These are phyloP conservation scores for Lepeophtheirus salmonis DNA, from an alignment of 1,140 invertebrate genomes.

Conservation along the genomic window DNA sequence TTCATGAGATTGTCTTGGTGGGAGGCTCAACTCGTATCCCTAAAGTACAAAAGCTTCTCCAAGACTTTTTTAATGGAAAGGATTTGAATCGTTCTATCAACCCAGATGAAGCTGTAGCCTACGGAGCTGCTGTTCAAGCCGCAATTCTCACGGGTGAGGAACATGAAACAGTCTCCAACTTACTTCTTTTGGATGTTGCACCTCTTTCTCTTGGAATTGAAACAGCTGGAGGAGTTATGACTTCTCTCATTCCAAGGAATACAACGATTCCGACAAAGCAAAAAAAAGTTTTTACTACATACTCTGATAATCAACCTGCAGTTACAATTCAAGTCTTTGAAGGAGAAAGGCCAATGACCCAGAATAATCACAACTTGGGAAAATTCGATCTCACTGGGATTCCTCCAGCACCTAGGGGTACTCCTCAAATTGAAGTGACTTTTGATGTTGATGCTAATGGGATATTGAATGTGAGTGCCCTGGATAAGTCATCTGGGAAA, in stretches of 20 bases:
- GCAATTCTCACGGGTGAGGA: conserved; percentile 88
- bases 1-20: conserved; percentile 27
- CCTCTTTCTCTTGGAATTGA: conserved; percentile 25
- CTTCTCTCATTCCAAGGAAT: conserved; percentile 34
- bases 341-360: too few relatives aligned
- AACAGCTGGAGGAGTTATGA: conserved; percentile 28
- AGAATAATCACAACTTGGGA: too few relatives aligned
- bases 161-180: conserved; percentile 64
- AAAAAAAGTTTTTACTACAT: too few relatives aligned
- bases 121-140: conserved; percentile 51
- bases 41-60: conserved; percentile 26
- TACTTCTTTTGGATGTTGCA: conserved; percentile 38
- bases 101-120: conserved; percentile 39
- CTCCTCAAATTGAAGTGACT: too few relatives aligned
- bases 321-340: too few relatives aligned
- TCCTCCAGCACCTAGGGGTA: too few relatives aligned
- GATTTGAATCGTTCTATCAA: too few relatives aligned
- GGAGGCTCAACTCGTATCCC: conserved; percentile 29
- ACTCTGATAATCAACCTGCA: too few relatives aligned
- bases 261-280: conserved; percentile 75
- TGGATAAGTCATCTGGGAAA: too few relatives aligned
- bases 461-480: too few relatives aligned
- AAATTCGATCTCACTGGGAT: too few relatives aligned
- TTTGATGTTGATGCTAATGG: too few relatives aligned
- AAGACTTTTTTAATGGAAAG: conserved; percentile 32